Conservation (phyloP, 1,140 invertebrate species). For the Sipha flava region DNA sequence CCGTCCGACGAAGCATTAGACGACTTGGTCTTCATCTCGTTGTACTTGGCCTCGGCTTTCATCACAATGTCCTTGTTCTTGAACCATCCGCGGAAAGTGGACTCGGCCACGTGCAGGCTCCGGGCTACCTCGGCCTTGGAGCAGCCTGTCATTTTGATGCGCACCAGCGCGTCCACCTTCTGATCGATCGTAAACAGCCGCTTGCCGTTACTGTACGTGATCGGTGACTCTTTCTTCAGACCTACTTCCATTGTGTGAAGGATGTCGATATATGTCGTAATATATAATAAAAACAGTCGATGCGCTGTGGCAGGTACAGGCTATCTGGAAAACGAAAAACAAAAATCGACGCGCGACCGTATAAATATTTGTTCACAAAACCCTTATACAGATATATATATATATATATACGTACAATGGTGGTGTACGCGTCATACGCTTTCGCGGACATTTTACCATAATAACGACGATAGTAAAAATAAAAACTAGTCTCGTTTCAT, state of each 20-base stretch:
- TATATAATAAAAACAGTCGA: too few species aligned
- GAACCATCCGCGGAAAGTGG: slow-evolving; percentile 21
- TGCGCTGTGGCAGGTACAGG: background rate
- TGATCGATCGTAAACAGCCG: slow-evolving; percentile 21
- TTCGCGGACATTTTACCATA: too few species aligned
- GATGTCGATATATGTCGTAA: too few species aligned
- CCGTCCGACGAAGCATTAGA: background rate
- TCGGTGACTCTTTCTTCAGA: background rate
- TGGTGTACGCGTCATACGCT: too few species aligned
- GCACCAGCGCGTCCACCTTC: slow-evolving; percentile 24
- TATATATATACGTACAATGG: too few species aligned
- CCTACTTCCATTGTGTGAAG: background rate
- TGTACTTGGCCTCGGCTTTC: slow-evolving; percentile 10
- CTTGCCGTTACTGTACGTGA: slow-evolving; percentile 26
- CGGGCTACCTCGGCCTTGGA: slow-evolving; percentile 21
- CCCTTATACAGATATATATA: too few species aligned
- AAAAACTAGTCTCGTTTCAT: too few species aligned
- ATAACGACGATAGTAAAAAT: too few species aligned
- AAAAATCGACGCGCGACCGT: background rate
- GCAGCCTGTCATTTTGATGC: slow-evolving; percentile 19
- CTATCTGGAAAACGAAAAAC: background rate
- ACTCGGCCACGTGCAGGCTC: slow-evolving; percentile 23
- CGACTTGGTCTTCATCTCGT: slow-evolving; percentile 2
- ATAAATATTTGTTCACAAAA: background rate
- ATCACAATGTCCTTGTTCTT: slow-evolving; percentile 24